Conservation (phyloP, 2,888 invertebrate species). For the Epinotia nisella region DNA sequence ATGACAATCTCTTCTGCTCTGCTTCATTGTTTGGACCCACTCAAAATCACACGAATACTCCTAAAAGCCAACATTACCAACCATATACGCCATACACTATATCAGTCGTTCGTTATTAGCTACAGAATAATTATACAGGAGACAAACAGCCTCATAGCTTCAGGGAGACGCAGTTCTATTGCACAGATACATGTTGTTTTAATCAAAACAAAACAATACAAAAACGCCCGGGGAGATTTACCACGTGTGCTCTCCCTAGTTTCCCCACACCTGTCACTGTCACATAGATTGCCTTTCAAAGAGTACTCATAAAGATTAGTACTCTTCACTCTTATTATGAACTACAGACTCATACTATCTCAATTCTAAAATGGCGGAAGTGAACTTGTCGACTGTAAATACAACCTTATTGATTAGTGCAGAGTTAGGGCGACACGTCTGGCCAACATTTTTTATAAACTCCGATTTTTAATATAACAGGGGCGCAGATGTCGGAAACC, state of each 20-base stretch:
- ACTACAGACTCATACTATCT: not conserved
- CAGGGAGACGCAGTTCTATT: not conserved
- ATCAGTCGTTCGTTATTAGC: not conserved
- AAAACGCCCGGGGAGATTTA: conserved; percentile 4
- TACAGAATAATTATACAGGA: not conserved
- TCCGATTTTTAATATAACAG: conserved; percentile 74
- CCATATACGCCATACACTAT: not conserved
- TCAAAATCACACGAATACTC: not conserved
- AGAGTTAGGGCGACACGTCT: conserved; percentile 38
- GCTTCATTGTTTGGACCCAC: not conserved
- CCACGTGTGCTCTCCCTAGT: conserved; percentile 17
- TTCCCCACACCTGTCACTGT: conserved; percentile 15
- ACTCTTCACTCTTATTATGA: conserved; percentile 45
- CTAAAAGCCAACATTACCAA: not conserved
- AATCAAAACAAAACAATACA: conserved; percentile 17
- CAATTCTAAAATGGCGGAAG: not conserved
- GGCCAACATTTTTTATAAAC: conserved; percentile 65
- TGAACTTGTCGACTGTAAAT: not conserved
- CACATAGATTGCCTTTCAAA: conserved; percentile 23
- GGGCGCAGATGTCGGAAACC: conserved; percentile 77
- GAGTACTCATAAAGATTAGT: conserved; percentile 48
- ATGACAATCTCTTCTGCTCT: not conserved
- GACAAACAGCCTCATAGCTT: not conserved
- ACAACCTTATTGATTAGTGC: conserved; percentile 19
- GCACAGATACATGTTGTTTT: not conserved